Conservation (phyloP, 2,113 vertebrate genomes). For the Panurus biarmicus region DNA sequence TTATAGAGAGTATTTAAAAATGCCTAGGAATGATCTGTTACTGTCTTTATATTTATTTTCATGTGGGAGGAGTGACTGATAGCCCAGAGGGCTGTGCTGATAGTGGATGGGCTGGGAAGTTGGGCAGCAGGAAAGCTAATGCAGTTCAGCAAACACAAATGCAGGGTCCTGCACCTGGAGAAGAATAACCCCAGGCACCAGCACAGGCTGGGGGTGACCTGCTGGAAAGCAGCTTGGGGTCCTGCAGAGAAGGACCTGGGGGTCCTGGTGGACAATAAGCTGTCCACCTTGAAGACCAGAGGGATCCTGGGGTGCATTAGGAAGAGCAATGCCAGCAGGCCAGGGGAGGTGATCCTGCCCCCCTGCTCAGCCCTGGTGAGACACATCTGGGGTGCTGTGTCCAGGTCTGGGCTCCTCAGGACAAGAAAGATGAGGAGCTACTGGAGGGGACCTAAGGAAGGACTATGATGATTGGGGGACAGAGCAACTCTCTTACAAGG, state of each 20-base stretch:
- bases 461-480: accelerated
- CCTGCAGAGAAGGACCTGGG: not conserved
- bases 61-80: not conserved
- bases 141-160: not conserved
- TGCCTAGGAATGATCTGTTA: not conserved
- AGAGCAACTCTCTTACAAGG: not conserved
- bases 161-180: accelerated
- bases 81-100: not conserved
- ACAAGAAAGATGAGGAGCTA: not conserved
- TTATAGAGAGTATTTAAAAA: not conserved
- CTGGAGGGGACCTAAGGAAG: not conserved
- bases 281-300: accelerated
- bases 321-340: not conserved
- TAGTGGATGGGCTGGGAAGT: not conserved
- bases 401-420: accelerated
- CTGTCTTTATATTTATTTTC: not conserved
- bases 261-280: not conserved
- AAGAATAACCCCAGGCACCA: not conserved
- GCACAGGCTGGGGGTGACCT: not conserved
- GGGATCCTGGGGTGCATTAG: not conserved
- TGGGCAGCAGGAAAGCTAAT: not conserved
- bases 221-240: not conserved
- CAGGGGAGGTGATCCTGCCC: not conserved
- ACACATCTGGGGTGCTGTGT: not conserved
- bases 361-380: not conserved